Percentiles rank a stretch among this genome's conserved stretches.
Evolutionary conservation across 2,888 invertebrate species (phyloP).

Genomic region (Tyria jacobaeae): DNA sequence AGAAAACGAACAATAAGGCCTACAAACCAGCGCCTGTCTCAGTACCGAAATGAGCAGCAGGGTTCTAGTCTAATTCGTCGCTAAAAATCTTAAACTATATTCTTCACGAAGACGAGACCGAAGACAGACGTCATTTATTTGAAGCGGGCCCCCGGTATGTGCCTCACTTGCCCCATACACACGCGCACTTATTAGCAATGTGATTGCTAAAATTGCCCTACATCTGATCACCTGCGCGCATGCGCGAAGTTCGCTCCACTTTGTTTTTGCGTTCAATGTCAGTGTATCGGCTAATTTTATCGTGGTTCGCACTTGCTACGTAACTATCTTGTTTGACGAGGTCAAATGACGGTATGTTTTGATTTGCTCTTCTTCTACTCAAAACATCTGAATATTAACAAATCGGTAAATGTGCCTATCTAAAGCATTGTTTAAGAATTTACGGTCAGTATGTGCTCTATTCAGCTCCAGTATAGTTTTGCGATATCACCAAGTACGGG

Average conservation of each 20-base stretch:
- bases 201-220: conserved; percentile 69
- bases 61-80: conserved; percentile 34
- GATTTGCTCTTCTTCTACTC: conserved; percentile 75
- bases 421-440: conserved; percentile 24
- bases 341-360: conserved; percentile 82
- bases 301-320: conserved; percentile 77
- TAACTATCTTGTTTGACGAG: conserved; percentile 79
- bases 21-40: conserved; percentile 8
- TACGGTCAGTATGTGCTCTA: background rate
- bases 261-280: conserved; percentile 86
- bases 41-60: conserved; percentile 19
- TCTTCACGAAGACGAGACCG: conserved; percentile 69
- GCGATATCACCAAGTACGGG: background rate
- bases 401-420: conserved; percentile 42
- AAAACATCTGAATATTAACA: conserved; percentile 63
- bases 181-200: conserved; percentile 60
- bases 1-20: conserved; percentile 6
- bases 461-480: background rate
- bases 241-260: conserved; percentile 78
- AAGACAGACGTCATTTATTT: conserved; percentile 59
- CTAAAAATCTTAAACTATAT: conserved; percentile 66
- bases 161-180: conserved; percentile 62
- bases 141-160: conserved; percentile 59
- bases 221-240: conserved; percentile 73
- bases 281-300: conserved; percentile 86